phyloP scores from a whole-genome alignment of 2,888 invertebrate species.

The Tholera decimalis region DNA sequence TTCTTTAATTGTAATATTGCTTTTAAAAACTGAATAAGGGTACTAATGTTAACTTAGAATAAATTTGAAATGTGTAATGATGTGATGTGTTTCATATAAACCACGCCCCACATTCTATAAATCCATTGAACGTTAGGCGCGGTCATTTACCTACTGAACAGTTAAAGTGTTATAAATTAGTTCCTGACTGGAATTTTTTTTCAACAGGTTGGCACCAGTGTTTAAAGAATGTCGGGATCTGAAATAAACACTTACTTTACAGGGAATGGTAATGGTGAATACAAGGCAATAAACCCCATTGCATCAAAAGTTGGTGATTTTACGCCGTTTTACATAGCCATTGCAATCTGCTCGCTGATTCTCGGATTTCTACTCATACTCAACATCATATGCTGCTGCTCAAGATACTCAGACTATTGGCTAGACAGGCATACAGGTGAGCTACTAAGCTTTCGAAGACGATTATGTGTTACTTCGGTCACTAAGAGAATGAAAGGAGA shows the following conservation, averaged over 20 bases:
- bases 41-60: conserved; percentile 1
- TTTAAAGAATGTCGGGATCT: conserved; percentile 83
- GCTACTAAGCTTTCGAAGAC: conserved; percentile 19
- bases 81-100: background rate
- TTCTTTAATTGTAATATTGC: background rate
- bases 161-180: conserved; percentile 22
- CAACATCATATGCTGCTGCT: conserved; percentile 96
- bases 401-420: conserved; percentile 95
- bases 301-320: conserved; percentile 92
- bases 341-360: conserved; percentile 95
- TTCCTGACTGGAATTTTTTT: conserved; percentile 78
- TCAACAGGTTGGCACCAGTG: conserved; percentile 79
- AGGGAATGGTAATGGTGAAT: conserved; percentile 85
- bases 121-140: conserved; percentile 43
- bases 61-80: background rate
- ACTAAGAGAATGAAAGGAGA: background rate
- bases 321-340: conserved; percentile 96
- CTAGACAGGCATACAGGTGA: conserved; percentile 95
- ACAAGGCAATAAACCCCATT: conserved; percentile 80
- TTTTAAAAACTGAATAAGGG: background rate
- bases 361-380: conserved; percentile 93
- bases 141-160: conserved; percentile 8
- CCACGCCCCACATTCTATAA: conserved; percentile 50
- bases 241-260: conserved; percentile 85
- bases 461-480: background rate